phyloP scores from a whole-genome alignment of 2,113 vertebrate genomes.

The Phaethon lepturus region DNA sequence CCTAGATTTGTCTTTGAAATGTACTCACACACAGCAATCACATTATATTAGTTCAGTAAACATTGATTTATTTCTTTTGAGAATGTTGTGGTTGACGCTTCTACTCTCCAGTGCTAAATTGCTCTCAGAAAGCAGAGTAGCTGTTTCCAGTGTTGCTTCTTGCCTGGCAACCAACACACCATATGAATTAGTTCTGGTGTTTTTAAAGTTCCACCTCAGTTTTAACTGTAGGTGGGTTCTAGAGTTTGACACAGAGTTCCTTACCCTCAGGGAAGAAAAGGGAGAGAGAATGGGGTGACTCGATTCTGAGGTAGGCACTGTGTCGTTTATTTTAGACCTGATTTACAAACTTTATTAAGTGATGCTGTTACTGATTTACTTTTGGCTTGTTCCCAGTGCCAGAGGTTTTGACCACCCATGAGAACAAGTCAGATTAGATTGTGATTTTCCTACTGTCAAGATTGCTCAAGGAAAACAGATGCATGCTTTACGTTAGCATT shows the following conservation, averaged over 20 bases:
- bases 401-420: background rate
- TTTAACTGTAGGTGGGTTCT: background rate
- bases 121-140: background rate
- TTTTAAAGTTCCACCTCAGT: background rate
- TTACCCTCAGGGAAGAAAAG: background rate
- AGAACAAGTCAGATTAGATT: background rate
- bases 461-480: background rate
- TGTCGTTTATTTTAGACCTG: background rate
- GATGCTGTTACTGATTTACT: background rate
- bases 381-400: background rate
- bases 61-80: background rate
- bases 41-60: background rate
- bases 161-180: background rate
- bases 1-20: background rate
- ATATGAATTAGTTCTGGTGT: background rate
- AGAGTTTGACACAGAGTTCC: background rate
- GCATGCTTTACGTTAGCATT: background rate
- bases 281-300: background rate
- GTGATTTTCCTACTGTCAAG: background rate
- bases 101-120: background rate
- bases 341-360: background rate
- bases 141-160: background rate
- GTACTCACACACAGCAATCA: background rate
- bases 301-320: background rate
- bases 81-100: background rate